Conservation (phyloP, 2,888 invertebrate genomes). For the Luffia ferchaultella region DNA sequence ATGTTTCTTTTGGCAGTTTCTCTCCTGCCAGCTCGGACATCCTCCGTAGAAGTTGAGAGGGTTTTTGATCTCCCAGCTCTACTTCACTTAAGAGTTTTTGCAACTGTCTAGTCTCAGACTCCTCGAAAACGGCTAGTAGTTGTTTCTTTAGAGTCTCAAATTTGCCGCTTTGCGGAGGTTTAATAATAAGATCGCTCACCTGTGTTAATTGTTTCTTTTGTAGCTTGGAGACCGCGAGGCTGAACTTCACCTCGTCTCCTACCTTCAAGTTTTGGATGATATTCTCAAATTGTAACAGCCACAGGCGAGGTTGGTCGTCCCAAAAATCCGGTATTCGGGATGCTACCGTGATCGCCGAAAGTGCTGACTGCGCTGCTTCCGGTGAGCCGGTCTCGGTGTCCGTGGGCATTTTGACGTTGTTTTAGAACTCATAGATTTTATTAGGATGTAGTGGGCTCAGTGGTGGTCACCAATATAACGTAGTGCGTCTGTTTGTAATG, state of each 20-base stretch:
- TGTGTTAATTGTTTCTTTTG: slow-evolving; percentile 13
- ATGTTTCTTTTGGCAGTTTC: neutral
- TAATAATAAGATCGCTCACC: slow-evolving; percentile 1
- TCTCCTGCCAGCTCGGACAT: neutral
- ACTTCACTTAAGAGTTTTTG: slow-evolving; percentile 2
- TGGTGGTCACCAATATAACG: too few relatives aligned
- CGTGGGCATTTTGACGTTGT: too few relatives aligned
- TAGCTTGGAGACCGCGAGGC: slow-evolving; percentile 15
- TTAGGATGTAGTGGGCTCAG: too few relatives aligned
- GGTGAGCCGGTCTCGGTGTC: too few relatives aligned
- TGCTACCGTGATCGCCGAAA: neutral
- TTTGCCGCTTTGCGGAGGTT: neutral
- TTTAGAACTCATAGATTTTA: too few relatives aligned
- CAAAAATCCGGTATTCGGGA: neutral
- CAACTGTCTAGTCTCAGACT: slow-evolving; percentile 6
- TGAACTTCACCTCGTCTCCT: slow-evolving; percentile 10
- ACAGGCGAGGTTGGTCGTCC: neutral
- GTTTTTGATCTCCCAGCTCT: slow-evolving; percentile 5
- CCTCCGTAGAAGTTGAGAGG: slow-evolving; percentile 1
- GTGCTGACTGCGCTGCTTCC: too few relatives aligned
- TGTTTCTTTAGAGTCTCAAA: slow-evolving; percentile 3
- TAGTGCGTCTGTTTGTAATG: too few relatives aligned
- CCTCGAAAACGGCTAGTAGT: slow-evolving; percentile 9
- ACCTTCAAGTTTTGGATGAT: neutral
- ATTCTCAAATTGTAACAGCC: neutral